A percentile compares a stretch with the other conserved stretches of the same genome.
These are phyloP conservation scores for Epirrhoe tristata DNA, from an alignment of 2,888 invertebrate species.

Conservation along the genomic window DNA sequence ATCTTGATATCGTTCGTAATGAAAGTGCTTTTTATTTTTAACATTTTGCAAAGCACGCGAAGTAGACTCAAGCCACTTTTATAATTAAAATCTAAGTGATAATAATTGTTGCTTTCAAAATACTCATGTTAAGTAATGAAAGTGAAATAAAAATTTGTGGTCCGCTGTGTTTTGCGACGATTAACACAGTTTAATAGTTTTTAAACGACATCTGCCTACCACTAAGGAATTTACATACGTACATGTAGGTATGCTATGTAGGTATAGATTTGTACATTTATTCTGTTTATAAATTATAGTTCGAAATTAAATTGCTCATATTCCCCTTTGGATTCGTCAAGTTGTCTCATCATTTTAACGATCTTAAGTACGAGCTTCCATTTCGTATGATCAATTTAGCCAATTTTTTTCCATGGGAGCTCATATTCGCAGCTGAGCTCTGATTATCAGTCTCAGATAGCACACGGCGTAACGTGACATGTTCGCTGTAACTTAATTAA, in stretches of 20 bases:
- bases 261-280: no score
- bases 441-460: no score
- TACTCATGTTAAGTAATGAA: slow-evolving; percentile 59
- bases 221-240: neutral
- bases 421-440: no score
- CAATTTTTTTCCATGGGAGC: no score
- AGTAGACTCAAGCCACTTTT: slow-evolving; percentile 38
- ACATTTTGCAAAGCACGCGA: slow-evolving; percentile 36
- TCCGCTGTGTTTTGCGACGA: slow-evolving; percentile 28
- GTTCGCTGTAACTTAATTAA: neutral
- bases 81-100: slow-evolving; percentile 68
- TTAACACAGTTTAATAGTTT: slow-evolving; percentile 30
- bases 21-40: slow-evolving; percentile 27
- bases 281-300: no score
- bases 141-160: slow-evolving; percentile 47
- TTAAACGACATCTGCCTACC: slow-evolving; percentile 5
- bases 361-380: no score
- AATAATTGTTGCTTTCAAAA: slow-evolving; percentile 53
- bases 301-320: no score
- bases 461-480: no score
- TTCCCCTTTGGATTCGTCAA: no score
- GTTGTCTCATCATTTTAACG: no score
- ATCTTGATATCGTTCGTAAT: slow-evolving; percentile 17
- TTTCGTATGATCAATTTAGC: no score
- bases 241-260: no score